phyloP scores from a whole-genome alignment of 2,113 vertebrate species.

The Ctenodactylus gundi region DNA sequence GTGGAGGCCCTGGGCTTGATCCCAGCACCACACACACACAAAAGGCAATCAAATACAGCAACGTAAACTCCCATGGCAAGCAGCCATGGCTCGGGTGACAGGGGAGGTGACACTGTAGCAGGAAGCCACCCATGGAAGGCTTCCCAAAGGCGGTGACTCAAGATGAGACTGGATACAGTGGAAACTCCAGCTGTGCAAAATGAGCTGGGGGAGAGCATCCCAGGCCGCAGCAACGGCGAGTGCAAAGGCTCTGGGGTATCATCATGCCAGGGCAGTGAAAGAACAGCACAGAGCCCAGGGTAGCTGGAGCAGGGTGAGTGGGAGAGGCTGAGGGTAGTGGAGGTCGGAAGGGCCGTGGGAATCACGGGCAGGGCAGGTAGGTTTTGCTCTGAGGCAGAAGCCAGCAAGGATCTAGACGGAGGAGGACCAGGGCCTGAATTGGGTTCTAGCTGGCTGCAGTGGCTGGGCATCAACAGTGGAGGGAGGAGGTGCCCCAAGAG shows the following conservation, averaged over 20 bases:
- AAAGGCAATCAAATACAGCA: neutral
- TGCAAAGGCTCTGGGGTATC: constrained; percentile 33
- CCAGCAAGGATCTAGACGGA: neutral
- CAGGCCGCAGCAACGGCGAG: neutral
- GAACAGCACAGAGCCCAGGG: neutral
- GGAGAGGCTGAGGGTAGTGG: neutral
- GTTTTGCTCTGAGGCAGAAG: neutral
- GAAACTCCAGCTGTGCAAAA: neutral
- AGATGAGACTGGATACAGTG: neutral
- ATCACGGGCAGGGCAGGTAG: neutral
- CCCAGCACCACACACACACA: no score
- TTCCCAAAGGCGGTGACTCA: neutral
- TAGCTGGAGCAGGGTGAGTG: neutral
- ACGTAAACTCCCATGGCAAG: no score
- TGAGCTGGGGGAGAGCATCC: neutral
- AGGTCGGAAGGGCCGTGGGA: neutral
- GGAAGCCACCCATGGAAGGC: neutral
- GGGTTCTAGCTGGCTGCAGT: neutral
- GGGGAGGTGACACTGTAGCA: neutral
- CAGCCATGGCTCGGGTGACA: neutral
- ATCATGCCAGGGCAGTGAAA: no score
- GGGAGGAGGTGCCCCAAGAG: fast-evolving
- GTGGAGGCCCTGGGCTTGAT: fast-evolving
- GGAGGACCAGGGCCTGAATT: neutral
- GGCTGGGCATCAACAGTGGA: neutral